Evolutionary conservation across 2,888 invertebrate genomes (phyloP).

Genomic region (Trisateles emortualis): DNA sequence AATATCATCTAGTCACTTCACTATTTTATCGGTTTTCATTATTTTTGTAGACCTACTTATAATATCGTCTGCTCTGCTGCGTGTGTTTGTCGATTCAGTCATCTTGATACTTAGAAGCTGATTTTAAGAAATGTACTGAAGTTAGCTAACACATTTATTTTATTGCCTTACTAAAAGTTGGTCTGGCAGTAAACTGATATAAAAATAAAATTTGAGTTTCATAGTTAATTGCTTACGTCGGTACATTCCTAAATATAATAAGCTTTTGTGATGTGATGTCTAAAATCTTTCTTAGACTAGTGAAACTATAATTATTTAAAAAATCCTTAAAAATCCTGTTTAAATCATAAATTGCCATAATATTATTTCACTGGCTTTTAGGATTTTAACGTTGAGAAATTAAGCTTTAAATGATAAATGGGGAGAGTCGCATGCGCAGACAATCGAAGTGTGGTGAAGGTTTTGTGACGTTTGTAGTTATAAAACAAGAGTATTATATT

Average conservation of each 20-base stretch:
- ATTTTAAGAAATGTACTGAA: slow-evolving; percentile 79
- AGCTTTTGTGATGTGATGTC: slow-evolving; percentile 86
- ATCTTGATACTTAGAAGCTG: slow-evolving; percentile 80
- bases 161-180: background rate
- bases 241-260: slow-evolving; percentile 78
- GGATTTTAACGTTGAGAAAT: slow-evolving; percentile 30
- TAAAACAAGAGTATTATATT: slow-evolving; percentile 64
- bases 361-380: slow-evolving; percentile 51
- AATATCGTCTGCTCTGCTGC: slow-evolving; percentile 83
- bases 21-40: slow-evolving; percentile 81
- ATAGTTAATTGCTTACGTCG: slow-evolving; percentile 51
- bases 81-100: slow-evolving; percentile 83
- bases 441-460: slow-evolving; percentile 74
- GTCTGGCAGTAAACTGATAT: background rate
- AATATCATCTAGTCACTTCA: slow-evolving; percentile 75
- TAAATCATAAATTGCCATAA: slow-evolving; percentile 44
- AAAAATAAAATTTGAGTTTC: background rate
- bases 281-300: slow-evolving; percentile 66
- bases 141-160: slow-evolving; percentile 14
- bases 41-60: slow-evolving; percentile 80
- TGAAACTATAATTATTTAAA: slow-evolving; percentile 50
- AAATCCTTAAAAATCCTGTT: slow-evolving; percentile 53
- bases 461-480: slow-evolving; percentile 70
- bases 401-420: slow-evolving; percentile 39
- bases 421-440: slow-evolving; percentile 78